Evolutionary conservation across 2,797 vertebrate genomes (phyloP).

Genomic region (Oreochromis mossambicus): DNA sequence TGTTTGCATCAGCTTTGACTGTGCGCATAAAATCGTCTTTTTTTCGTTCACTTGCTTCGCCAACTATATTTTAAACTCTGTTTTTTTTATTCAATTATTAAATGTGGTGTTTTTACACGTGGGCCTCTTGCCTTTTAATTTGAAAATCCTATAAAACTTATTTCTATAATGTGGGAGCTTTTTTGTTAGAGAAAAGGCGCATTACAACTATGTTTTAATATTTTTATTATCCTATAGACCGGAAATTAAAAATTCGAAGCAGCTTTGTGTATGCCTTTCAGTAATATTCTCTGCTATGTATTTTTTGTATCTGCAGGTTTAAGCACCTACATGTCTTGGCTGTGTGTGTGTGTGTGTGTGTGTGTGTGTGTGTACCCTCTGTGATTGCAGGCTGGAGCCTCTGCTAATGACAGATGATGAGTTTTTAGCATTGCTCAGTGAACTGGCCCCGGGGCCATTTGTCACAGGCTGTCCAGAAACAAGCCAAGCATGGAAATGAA

Average conservation of each 20-base stretch:
- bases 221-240: background rate
- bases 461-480: constrained; percentile 70
- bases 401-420: constrained; percentile 62
- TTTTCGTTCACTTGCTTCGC: background rate
- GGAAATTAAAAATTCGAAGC: background rate
- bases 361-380: background rate
- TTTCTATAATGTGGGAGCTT: background rate
- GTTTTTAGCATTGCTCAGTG: constrained; percentile 54
- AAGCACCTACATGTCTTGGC: background rate
- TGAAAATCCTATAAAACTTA: background rate
- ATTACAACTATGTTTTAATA: background rate
- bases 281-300: background rate
- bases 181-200: background rate
- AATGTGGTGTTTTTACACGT: background rate
- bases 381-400: background rate
- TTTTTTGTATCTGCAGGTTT: background rate
- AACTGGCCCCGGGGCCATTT: constrained; percentile 59
- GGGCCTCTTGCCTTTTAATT: background rate
- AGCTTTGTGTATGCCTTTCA: background rate
- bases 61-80: background rate
- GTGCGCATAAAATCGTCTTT: background rate
- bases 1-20: background rate
- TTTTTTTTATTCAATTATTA: background rate
- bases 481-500: constrained; percentile 74
- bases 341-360: background rate